Percentiles rank a stretch among this genome's conserved stretches.
These are phyloP conservation scores for Amblyopsis rosae DNA, from an alignment of 2,113 vertebrate genomes.

Conservation along the genomic window DNA sequence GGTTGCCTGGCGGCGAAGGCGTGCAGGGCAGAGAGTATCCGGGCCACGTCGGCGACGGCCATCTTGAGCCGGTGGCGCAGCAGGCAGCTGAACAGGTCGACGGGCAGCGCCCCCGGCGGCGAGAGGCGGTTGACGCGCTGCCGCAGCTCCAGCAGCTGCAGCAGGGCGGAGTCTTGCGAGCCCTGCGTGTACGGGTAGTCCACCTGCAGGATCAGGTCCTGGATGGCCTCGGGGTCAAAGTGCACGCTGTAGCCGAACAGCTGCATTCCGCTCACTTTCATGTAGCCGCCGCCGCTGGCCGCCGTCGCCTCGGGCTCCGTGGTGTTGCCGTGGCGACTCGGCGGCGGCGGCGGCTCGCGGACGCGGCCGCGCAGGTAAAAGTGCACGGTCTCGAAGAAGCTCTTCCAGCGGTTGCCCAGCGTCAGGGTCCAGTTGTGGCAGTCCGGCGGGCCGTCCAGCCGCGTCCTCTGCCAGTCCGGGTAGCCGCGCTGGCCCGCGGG, in stretches of 20 bases:
- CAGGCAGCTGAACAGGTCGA: slow-evolving; percentile 94
- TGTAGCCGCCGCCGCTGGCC: slow-evolving; percentile 88
- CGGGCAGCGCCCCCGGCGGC: slow-evolving; percentile 85
- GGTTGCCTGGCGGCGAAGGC: slow-evolving; percentile 88
- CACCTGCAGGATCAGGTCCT: slow-evolving; percentile 95
- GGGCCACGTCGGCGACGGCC: slow-evolving; percentile 88
- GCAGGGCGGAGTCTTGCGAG: slow-evolving; percentile 92
- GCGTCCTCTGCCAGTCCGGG: slow-evolving; percentile 94
- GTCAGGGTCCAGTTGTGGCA: slow-evolving; percentile 97
- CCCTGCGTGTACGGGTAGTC: slow-evolving; percentile 97
- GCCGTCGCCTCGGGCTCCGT: slow-evolving; percentile 80
- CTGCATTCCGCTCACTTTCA: slow-evolving; percentile 96
- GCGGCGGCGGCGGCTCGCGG: slow-evolving; percentile 68
- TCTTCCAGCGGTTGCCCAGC: slow-evolving; percentile 96
- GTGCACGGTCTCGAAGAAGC: slow-evolving; percentile 97
- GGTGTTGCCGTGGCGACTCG: background rate
- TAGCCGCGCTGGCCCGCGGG: slow-evolving; percentile 89
- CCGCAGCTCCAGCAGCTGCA: slow-evolving; percentile 94
- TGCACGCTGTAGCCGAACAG: slow-evolving; percentile 96
- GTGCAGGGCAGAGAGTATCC: slow-evolving; percentile 91
- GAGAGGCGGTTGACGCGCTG: slow-evolving; percentile 94
- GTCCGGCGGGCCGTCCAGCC: slow-evolving; percentile 86
- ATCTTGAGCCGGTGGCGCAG: slow-evolving; percentile 95
- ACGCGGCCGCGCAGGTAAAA: slow-evolving; percentile 94
- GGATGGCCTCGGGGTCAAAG: slow-evolving; percentile 95